phyloP scores from a whole-genome alignment of 2,797 vertebrate species.

The Tapirus indicus region DNA sequence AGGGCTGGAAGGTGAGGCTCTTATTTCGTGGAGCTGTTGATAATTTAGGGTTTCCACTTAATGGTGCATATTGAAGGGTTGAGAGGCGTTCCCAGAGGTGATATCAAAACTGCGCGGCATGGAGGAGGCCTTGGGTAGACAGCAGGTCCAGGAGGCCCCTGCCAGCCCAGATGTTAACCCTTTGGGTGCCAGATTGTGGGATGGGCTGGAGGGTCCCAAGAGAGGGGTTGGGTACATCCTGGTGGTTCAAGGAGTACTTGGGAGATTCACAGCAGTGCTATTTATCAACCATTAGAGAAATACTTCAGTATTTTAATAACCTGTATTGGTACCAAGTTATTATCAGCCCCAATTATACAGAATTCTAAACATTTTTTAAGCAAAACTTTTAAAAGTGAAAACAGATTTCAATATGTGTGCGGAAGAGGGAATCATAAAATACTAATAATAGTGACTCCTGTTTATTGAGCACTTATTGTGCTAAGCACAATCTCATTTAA shows the following conservation, averaged over 20 bases:
- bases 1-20: not conserved
- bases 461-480: not conserved
- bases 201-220: not conserved
- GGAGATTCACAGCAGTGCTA: not conserved
- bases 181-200: not conserved
- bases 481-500: not conserved
- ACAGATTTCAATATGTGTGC: constrained; percentile 40
- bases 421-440: constrained; percentile 34
- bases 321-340: not conserved
- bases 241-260: not conserved
- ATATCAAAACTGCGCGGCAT: not conserved
- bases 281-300: not conserved
- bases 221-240: not conserved
- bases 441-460: not conserved
- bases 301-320: not conserved
- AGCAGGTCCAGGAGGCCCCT: not conserved
- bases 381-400: constrained; percentile 58
- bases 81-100: not conserved
- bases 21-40: not conserved
- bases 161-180: not conserved
- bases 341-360: not conserved
- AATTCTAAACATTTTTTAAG: not conserved
- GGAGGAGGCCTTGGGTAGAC: not conserved
- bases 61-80: not conserved
- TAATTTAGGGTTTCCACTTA: constrained; percentile 17